Evolutionary conservation across 1,140 invertebrate genomes (phyloP).

Genomic region (Rhopalosiphum maidis): DNA sequence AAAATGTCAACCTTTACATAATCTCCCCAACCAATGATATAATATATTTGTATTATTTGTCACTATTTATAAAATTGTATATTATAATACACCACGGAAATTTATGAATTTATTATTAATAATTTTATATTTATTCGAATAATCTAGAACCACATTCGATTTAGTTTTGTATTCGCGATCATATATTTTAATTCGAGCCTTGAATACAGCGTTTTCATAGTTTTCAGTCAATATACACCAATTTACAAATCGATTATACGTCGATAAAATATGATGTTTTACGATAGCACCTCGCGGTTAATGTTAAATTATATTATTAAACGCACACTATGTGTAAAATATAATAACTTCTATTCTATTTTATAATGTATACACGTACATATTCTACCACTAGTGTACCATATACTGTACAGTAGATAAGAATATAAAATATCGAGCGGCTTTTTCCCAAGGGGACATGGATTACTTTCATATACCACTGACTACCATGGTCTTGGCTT

Average conservation of each 20-base stretch:
- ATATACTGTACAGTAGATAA: not conserved
- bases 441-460: not conserved
- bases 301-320: not conserved
- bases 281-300: not conserved
- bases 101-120: not conserved
- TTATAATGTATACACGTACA: not conserved
- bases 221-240: not conserved
- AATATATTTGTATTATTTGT: too few relatives aligned
- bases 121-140: too few relatives aligned
- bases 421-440: not conserved
- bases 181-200: not conserved
- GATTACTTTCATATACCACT: constrained; percentile 17
- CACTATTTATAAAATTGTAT: too few relatives aligned
- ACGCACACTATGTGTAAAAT: not conserved
- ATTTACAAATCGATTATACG: not conserved
- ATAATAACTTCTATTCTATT: not conserved
- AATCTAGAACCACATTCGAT: not conserved
- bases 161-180: not conserved
- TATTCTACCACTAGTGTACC: not conserved
- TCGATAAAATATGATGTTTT: not conserved
- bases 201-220: not conserved
- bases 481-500: not conserved
- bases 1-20: too few relatives aligned
- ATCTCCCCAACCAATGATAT: too few relatives aligned
- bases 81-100: too few relatives aligned